Evolutionary conservation across 2,888 invertebrate species (phyloP).

Genomic region (Microlaimidae sp.): DNA sequence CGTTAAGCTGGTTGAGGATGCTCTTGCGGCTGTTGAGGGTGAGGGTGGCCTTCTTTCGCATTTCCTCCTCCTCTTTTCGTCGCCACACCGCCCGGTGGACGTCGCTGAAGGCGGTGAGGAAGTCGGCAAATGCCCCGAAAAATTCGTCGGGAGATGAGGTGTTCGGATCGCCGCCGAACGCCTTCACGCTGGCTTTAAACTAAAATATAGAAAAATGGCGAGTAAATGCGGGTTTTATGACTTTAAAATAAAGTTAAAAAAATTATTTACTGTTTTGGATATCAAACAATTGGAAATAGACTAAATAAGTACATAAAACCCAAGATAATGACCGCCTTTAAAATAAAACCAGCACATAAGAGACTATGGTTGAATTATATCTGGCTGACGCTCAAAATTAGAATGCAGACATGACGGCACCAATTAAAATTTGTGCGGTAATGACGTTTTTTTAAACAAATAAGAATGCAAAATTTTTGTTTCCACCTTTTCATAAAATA

Average conservation of each 20-base stretch:
- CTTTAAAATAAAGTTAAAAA: background rate
- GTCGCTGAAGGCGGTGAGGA: constrained; percentile 17
- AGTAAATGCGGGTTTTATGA: no score
- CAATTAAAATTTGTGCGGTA: no score
- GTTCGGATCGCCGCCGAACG: background rate
- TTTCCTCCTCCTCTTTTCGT: constrained; percentile 9
- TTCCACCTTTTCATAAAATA: no score
- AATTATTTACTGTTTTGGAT: background rate
- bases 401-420: no score
- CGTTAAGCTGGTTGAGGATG: background rate
- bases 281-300: background rate
- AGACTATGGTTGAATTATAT: no score
- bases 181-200: constrained; percentile 9
- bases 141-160: constrained; percentile 26
- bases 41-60: background rate
- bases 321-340: no score
- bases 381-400: no score
- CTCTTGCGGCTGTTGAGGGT: background rate
- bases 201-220: background rate
- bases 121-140: constrained; percentile 27
- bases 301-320: background rate
- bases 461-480: no score
- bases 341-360: no score
- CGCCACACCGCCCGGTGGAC: background rate
- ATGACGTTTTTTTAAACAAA: no score